Evolutionary conservation across 1,140 invertebrate genomes (phyloP), one percentile per base, ranked within the genome.

Genomic region (Calliopsis andreniformis): DNA sequence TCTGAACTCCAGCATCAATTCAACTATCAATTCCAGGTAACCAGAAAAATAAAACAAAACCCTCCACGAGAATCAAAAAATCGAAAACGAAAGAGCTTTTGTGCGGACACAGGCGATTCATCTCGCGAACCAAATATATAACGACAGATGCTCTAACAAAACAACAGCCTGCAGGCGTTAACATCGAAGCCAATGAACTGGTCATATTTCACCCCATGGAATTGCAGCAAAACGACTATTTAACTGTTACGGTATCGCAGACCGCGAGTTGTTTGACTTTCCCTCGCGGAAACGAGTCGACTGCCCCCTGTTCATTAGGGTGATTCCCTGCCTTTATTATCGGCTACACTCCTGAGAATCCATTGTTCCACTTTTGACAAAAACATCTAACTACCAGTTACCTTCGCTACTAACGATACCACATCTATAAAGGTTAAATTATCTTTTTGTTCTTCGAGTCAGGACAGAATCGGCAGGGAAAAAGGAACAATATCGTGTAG

Each of bases 171-270:
- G 23, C 30, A 43, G 45, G 42, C 68, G 62, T 66, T 49, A 45
- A 66, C 55, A 23, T 25, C 18, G 58, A 79, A 84, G 85, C 56
- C 86, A 86, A 84, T 76, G 85, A 85, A 84, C 83, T 67, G 68
- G 76, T 81, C 68, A 64, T 51, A 80, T 56, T 67, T 80, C 78
- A 84, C 47, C 80, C 68, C 58, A 64, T 6, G 18, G 23, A 5
- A 25, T 56, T 45, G 25, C 14, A 20, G n/a, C 4, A 35, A 35
- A 35, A 56, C 20, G 51, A 16, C 23, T 64, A 16, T 62, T 25
- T 7, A 30, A n/a, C 5, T 14, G 18, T 39, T 32, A 39, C 28
- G 16, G 23, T 47, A 25, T 58, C 10, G 16, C 35, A 39, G 35
- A 8, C 28, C 20, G 5, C n/a, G 20, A 14, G 30, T n/a, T 63